These are phyloP conservation scores for Smithornis capensis DNA, from an alignment of 2,113 vertebrate species.

Conservation along the genomic window DNA sequence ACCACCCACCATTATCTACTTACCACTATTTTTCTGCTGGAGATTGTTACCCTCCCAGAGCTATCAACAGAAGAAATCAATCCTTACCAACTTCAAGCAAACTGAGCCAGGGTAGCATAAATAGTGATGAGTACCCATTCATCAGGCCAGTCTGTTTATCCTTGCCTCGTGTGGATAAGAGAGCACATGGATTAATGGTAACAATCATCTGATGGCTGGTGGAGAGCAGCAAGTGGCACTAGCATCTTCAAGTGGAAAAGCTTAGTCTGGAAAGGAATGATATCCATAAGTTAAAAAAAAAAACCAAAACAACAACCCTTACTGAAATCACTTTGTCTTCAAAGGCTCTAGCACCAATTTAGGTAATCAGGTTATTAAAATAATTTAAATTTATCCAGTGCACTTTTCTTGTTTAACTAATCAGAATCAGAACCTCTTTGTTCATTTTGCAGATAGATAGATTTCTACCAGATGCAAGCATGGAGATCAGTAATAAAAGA, in stretches of 20 bases:
- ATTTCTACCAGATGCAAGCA: not conserved
- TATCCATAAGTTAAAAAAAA: not conserved
- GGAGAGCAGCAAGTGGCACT: not conserved
- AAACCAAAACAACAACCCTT: not conserved
- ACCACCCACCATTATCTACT: not conserved
- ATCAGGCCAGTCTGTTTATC: not conserved
- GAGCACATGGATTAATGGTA: not conserved
- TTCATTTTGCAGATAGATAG: not conserved
- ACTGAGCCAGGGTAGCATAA: not conserved
- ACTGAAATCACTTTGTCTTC: not conserved
- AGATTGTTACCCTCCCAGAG: not conserved
- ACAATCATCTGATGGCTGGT: not conserved
- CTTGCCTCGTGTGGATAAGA: not conserved
- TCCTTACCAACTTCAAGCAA: not conserved
- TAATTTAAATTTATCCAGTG: not conserved
- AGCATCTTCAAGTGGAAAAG: not conserved
- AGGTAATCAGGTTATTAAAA: constrained; percentile 21
- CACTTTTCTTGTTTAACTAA: not conserved
- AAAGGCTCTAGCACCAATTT: not conserved
- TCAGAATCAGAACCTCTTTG: not conserved
- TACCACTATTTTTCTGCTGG: not conserved
- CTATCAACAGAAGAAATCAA: not conserved
- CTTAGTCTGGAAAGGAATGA: not conserved
- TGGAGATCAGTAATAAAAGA: not conserved
- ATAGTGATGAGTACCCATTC: not conserved